Evolutionary conservation across 2,797 vertebrate species (phyloP).

Genomic region (Gallirallus australis): DNA sequence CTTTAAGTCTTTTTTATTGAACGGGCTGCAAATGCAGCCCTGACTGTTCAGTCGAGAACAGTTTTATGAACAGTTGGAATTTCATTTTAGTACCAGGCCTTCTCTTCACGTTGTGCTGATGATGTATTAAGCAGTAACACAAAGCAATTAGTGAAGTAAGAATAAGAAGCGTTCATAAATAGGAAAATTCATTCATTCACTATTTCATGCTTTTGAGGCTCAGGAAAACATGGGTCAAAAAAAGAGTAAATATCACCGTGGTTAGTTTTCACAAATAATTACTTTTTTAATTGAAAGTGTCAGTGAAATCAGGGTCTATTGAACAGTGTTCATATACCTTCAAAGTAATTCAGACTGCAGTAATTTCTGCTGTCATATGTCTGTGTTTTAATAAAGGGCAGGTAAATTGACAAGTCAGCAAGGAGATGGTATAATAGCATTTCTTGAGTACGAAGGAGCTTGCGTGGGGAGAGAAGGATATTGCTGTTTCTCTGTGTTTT

Average conservation of each 20-base stretch:
- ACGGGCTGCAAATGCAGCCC: background rate
- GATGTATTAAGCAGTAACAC: background rate
- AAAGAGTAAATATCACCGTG: background rate
- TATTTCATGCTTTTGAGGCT: background rate
- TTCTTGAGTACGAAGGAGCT: background rate
- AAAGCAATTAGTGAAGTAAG: background rate
- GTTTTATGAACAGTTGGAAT: background rate
- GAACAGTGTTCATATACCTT: background rate
- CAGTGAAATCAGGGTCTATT: background rate
- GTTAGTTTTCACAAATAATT: constrained; percentile 40
- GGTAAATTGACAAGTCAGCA: constrained; percentile 49
- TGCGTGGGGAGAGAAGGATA: background rate
- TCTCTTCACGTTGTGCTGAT: background rate
- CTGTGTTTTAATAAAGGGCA: constrained; percentile 49
- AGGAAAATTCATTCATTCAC: background rate
- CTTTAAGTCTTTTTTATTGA: background rate
- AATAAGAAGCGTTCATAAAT: background rate
- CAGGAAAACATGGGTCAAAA: background rate
- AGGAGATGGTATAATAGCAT: background rate
- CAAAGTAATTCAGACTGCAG: constrained; percentile 7
- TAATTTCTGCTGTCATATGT: constrained; percentile 37
- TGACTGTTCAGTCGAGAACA: background rate
- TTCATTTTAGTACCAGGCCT: background rate
- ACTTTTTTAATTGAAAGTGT: constrained; percentile 14
- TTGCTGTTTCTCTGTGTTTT: constrained; percentile 23